Base-by-base conservation (phyloP, 2,797 vertebrate species). In the Fistularia commersonii region DNA sequence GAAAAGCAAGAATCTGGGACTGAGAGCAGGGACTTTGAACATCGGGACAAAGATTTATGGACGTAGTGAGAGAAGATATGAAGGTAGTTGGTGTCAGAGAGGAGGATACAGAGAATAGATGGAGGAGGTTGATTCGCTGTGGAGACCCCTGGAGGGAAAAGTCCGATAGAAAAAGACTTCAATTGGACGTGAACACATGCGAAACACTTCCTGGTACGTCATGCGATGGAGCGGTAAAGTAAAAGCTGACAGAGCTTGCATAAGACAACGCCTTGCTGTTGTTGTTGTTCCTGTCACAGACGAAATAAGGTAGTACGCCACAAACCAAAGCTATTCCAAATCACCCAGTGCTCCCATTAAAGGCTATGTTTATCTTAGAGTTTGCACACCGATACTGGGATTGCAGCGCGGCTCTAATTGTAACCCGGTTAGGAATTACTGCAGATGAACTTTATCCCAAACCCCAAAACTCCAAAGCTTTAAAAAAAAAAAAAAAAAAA, bases 301-400 rank as follows among this genome's bases (percentile, higher is more conserved):
- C 41, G 55, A 32, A 41, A 56, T 0, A 40, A 42, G 3, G 63
- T 62, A 60, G 55, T 57, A 46, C 47, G 57, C 0, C 60, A 41
- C 50, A 2, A 54, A 57, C 51, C 61, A 50, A 8, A 51, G 37
- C 36, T 47, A 14, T 56, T 43, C 50, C 47, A 34, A 13, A 6
- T 37, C 4, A 1, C 15, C n/a, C 41, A 14, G 9, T 58, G 5
- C 45, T 62, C 48, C 56, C 33, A 9, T 44, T 49, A 37, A 55
- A 57, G 35, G 38, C 58, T 48, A 42, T 50, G 63, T 49, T 70
- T 55, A 31, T 54, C 52, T 33, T 52, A 41, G 31, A 31, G 51
- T 48, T 58, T 45, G 44, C 32, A 34, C 10, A 42, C 50, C 35
- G 31, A 1, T 35, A 9, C 40, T 42, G 44, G 10, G 23, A 39